Base-by-base conservation (phyloP, 2,888 invertebrate species). In the Adineta ricciae region DNA sequence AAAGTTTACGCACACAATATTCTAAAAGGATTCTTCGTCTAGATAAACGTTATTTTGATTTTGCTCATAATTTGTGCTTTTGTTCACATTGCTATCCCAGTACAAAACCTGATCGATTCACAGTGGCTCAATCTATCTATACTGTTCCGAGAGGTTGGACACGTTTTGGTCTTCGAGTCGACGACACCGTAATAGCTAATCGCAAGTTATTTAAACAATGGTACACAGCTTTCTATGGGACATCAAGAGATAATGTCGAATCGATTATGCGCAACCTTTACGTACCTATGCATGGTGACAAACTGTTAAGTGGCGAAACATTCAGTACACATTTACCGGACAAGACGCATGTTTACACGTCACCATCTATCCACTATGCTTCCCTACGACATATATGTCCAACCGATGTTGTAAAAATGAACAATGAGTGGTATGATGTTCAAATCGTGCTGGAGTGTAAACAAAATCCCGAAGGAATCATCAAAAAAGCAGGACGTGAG, bases 181-280 rank as follows among this genome's bases (percentile, higher is more conserved):
- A 41, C 14, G 1, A 38, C 0, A n/a, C 41, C 9, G 38, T 78
- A 41, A 24, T 41, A 9, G 1, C 21, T 8, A 2, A 3, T 78
- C 38, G 41, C 0, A 1, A 24, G 11, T n/a, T 78, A 24, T 78
- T 38, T 24, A 41, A 21, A 41, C 9, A 41, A n/a, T 78, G 78
- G 78, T 78, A 11, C n/a, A 78, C 78, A n/a, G n/a, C 41, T n/a
- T 78, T 41, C n/a, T 41, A 78, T 78, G 78, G 78, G 41, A 78
- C 41, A 78, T 24, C 38, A 8, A 41, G 14, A n/a, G 41, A 78
- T 78, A 78, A 78, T 41, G 24, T 78, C n/a, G 11, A 24, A 41
- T 9, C n/a, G 4, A 41, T 78, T 24, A n/a, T 78, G 21, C 16
- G 9, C 9, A 78, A 78, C 41, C 78, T 38, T 78, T 78, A 41